phyloP scores from a whole-genome alignment of 2,888 invertebrate genomes.

The Amaurobius ferox region DNA sequence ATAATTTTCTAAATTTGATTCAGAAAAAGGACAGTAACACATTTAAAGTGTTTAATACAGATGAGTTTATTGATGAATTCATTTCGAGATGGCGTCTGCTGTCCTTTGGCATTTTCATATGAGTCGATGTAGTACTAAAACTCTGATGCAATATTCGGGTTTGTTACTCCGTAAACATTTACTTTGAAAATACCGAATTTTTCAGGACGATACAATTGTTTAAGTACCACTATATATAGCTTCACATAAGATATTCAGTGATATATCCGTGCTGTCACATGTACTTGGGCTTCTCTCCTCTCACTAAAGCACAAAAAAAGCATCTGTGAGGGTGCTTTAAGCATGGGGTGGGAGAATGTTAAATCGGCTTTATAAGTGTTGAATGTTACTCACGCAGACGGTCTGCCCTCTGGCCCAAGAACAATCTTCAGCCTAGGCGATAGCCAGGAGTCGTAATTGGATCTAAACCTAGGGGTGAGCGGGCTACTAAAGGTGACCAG shows the following conservation, averaged over 20 bases:
- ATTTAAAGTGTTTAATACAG: too few relatives aligned
- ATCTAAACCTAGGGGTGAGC: constrained; percentile 31
- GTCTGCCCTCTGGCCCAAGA: constrained; percentile 51
- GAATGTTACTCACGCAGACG: constrained; percentile 58
- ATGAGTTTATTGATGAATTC: too few relatives aligned
- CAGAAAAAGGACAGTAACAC: too few relatives aligned
- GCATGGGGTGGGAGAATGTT: constrained; percentile 18
- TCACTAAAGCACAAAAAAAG: neutral
- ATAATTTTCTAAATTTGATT: too few relatives aligned
- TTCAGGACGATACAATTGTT: too few relatives aligned
- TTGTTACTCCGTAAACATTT: too few relatives aligned
- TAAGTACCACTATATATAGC: too few relatives aligned
- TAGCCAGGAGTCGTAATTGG: constrained; percentile 56
- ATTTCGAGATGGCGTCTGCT: too few relatives aligned
- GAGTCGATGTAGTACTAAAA: too few relatives aligned
- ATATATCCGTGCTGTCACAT: neutral
- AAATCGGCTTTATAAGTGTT: constrained; percentile 68
- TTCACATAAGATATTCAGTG: neutral
- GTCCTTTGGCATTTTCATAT: too few relatives aligned
- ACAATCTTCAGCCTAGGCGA: constrained; percentile 37
- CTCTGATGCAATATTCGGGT: too few relatives aligned
- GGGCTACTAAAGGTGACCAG: constrained; percentile 39
- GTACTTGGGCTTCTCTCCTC: neutral
- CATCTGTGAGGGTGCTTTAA: constrained; percentile 14
- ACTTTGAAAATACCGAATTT: too few relatives aligned